Evolutionary conservation across 2,797 vertebrate species (phyloP).

Genomic region (Argya squamiceps): DNA sequence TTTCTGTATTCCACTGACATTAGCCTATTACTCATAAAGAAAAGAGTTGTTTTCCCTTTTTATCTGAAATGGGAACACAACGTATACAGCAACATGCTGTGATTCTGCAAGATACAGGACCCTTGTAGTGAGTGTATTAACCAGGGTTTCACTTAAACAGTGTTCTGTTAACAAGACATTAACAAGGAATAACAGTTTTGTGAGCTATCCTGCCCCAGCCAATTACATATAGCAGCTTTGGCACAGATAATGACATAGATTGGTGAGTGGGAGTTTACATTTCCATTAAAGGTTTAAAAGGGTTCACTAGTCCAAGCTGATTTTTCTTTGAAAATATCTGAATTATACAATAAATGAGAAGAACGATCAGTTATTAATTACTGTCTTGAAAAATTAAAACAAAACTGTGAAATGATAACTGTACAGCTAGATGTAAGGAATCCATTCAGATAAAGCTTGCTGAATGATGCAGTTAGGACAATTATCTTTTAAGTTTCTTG

Average conservation of each 20-base stretch:
- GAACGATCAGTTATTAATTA: constrained; percentile 2
- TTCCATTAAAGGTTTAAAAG: constrained; percentile 26
- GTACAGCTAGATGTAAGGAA: not conserved
- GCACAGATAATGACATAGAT: not conserved
- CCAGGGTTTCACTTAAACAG: not conserved
- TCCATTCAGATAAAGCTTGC: not conserved
- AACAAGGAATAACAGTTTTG: not conserved
- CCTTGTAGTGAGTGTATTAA: not conserved
- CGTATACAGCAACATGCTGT: not conserved
- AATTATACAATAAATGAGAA: constrained; percentile 13
- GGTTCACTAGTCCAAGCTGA: not conserved
- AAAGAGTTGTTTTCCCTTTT: not conserved
- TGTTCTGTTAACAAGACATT: not conserved
- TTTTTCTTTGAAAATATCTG: constrained; percentile 31
- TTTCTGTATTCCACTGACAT: not conserved
- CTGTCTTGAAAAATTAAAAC: not conserved
- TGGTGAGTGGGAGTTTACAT: not conserved
- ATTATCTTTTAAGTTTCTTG: not conserved
- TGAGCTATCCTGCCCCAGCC: not conserved
- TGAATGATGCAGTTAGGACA: not conserved
- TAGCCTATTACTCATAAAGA: not conserved
- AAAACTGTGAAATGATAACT: not conserved
- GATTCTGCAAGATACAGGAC: not conserved
- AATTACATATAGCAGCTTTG: not conserved
- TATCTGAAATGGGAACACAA: not conserved